These are phyloP conservation scores for Hoplostethus atlanticus DNA, from an alignment of 2,797 vertebrate species.

Conservation along the genomic window DNA sequence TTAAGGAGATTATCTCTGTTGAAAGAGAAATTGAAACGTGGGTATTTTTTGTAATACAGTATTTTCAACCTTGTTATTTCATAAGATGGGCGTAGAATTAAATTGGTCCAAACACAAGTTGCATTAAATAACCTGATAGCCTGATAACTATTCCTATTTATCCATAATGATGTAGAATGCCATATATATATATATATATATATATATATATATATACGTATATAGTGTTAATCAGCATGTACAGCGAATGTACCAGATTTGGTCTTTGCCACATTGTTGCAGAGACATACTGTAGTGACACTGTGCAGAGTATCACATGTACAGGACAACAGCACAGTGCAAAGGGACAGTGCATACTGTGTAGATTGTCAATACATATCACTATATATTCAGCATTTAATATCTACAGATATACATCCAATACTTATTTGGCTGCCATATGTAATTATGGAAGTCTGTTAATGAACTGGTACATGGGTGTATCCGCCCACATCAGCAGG, in stretches of 20 bases:
- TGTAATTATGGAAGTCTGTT: neutral
- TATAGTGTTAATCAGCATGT: neutral
- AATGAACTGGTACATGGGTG: slow-evolving; percentile 30
- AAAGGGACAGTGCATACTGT: neutral
- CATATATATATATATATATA: neutral
- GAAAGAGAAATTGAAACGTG: slow-evolving; percentile 18
- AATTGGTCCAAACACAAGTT: neutral
- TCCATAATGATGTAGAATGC: no score
- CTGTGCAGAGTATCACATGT: no score
- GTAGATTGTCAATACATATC: neutral
- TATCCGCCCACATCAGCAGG: slow-evolving; percentile 54
- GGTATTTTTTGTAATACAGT: slow-evolving; percentile 13
- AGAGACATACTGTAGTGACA: no score
- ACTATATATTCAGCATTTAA: slow-evolving; percentile 8
- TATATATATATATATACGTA: neutral
- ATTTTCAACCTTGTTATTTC: slow-evolving; percentile 19
- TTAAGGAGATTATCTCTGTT: slow-evolving; percentile 17
- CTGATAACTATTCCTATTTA: neutral
- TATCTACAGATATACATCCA: slow-evolving; percentile 1
- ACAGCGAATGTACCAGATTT: neutral
- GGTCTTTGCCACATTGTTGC: no score
- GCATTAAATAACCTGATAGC: neutral
- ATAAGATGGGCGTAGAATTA: neutral
- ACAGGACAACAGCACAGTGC: no score
- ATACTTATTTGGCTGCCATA: slow-evolving; percentile 11